A percentile compares a stretch with the other conserved stretches of the same genome.
Conservation (phyloP, 2,888 invertebrate species). For the Isotomurus palustris region DNA sequence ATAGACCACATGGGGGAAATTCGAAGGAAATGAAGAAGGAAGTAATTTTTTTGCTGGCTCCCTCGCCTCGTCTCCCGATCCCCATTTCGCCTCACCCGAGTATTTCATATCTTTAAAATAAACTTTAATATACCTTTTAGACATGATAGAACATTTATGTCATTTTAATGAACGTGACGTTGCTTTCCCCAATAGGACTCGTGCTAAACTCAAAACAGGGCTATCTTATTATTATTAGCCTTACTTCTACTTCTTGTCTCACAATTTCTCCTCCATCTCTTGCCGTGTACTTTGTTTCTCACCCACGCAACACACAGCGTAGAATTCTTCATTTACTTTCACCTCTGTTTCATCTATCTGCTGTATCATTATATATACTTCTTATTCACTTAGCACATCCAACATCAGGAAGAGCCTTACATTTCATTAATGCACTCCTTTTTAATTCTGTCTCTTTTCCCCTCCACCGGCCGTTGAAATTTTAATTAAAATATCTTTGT, state of each 20-base stretch:
- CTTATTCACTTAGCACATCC: too few relatives aligned
- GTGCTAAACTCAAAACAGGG: too few relatives aligned
- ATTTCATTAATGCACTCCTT: slow-evolving; percentile 14
- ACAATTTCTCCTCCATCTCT: too few relatives aligned
- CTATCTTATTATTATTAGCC: too few relatives aligned
- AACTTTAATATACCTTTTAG: slow-evolving; percentile 30
- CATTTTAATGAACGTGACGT: slow-evolving; percentile 45
- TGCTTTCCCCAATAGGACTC: too few relatives aligned
- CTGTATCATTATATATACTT: too few relatives aligned
- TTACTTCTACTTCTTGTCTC: too few relatives aligned
- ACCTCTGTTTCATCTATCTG: slow-evolving; percentile 18
- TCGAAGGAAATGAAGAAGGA: slow-evolving; percentile 41
- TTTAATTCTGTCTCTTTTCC: slow-evolving; percentile 25
- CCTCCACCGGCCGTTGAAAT: slow-evolving; percentile 29
- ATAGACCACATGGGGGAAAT: slow-evolving; percentile 42
- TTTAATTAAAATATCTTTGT: slow-evolving; percentile 45
- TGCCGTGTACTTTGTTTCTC: too few relatives aligned
- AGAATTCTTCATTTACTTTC: not conserved
- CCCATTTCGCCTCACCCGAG: not conserved
- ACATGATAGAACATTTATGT: slow-evolving; percentile 42
- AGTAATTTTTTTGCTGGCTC: slow-evolving; percentile 23
- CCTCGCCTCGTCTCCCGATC: slow-evolving; percentile 3
- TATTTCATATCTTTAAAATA: not conserved
- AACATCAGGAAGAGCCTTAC: too few relatives aligned
- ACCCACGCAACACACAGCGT: too few relatives aligned